These are phyloP conservation scores for Dascillus cervinus DNA, from an alignment of 2,888 invertebrate species.

Conservation along the genomic window DNA sequence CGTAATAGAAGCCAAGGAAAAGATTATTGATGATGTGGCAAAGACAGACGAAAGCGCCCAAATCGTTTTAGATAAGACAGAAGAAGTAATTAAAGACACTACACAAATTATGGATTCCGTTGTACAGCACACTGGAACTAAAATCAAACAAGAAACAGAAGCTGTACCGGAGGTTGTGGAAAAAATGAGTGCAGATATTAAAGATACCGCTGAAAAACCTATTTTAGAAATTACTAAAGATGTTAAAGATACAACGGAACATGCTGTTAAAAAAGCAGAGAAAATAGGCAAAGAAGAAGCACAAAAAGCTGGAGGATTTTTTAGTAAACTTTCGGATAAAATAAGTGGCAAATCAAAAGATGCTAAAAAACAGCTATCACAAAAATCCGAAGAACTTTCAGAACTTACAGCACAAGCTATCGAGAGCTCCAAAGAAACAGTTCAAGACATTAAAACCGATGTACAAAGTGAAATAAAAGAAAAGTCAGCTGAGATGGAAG, in stretches of 20 bases:
- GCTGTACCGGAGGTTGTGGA: background rate
- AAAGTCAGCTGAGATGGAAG: conserved; percentile 1
- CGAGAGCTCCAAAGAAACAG: conserved; percentile 1
- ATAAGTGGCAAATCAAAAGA: conserved; percentile 15
- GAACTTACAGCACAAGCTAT: conserved; percentile 1
- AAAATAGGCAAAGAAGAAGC: background rate
- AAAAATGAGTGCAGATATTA: background rate
- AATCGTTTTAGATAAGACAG: background rate
- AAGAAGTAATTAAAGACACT: background rate
- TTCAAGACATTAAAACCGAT: conserved; percentile 1
- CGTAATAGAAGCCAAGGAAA: background rate
- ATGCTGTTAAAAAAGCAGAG: conserved; percentile 3
- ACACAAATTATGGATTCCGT: background rate
- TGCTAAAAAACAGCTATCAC: too few relatives aligned
- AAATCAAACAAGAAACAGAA: background rate
- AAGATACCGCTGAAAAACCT: background rate
- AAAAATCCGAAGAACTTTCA: too few relatives aligned
- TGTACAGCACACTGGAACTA: background rate
- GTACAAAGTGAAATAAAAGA: background rate
- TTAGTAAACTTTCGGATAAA: conserved; percentile 14
- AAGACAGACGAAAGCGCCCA: background rate
- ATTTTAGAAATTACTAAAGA: background rate
- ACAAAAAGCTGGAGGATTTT: conserved; percentile 9
- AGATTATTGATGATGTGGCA: background rate
- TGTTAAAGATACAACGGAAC: background rate